A percentile compares a stretch with the other conserved stretches of the same genome.
These are phyloP conservation scores for Ochropleura plecta DNA, from an alignment of 2,888 invertebrate species.

Conservation along the genomic window DNA sequence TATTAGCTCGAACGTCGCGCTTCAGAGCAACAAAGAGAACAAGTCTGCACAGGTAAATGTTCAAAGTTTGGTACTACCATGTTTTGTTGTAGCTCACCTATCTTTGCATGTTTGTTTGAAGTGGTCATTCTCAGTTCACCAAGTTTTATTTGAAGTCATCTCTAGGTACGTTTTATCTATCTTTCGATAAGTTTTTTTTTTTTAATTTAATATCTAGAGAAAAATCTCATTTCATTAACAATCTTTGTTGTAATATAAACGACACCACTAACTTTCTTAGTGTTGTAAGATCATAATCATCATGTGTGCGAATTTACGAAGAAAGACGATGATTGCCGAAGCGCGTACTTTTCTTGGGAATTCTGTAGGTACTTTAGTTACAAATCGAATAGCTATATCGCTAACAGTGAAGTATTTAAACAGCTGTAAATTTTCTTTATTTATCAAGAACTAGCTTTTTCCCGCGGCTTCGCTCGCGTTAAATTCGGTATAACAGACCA, in stretches of 20 bases:
- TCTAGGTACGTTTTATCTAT: background rate
- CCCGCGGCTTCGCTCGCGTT: no score
- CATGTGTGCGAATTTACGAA: background rate
- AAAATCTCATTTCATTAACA: no score
- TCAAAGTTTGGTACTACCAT: background rate
- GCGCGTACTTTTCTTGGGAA: background rate
- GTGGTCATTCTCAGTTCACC: background rate
- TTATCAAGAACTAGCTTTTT: no score
- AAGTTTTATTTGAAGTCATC: background rate
- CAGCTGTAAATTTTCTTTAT: background rate
- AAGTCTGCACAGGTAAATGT: background rate
- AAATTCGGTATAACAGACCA: no score
- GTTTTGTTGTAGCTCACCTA: background rate
- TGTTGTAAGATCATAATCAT: background rate
- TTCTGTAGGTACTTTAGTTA: background rate
- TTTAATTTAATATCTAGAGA: background rate
- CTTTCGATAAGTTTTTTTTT: background rate
- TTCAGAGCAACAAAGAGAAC: background rate
- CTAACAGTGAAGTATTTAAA: background rate
- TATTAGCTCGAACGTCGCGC: background rate
- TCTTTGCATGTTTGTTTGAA: slow-evolving; percentile 3
- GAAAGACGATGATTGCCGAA: background rate
- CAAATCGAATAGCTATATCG: background rate
- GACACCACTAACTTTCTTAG: background rate
- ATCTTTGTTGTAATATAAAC: background rate